Percentiles rank a stretch among this genome's conserved stretches.
These are phyloP conservation scores for Gnathonemus echidnorhynchus DNA, from an alignment of 2,113 vertebrate species.

Conservation along the genomic window DNA sequence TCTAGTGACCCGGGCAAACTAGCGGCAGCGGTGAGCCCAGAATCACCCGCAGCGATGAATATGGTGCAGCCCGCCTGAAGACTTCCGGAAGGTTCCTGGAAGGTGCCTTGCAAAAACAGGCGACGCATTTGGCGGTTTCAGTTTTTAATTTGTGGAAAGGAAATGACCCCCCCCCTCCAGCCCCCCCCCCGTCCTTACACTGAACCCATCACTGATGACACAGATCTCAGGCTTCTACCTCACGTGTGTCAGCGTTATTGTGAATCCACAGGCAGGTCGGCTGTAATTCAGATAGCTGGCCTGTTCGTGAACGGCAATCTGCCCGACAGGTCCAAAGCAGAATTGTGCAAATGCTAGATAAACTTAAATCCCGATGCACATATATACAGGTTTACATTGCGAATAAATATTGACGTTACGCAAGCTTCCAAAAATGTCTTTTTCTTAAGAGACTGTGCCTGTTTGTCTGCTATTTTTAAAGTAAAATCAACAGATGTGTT, in stretches of 20 bases:
- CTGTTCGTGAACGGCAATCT: neutral
- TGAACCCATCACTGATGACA: neutral
- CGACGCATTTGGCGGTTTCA: neutral
- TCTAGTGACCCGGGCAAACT: neutral
- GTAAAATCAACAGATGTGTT: constrained; percentile 18
- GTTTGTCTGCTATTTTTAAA: constrained; percentile 18
- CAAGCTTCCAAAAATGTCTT: constrained; percentile 18
- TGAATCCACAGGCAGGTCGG: neutral
- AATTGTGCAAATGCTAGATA: neutral
- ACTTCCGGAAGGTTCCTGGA: neutral
- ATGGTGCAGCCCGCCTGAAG: neutral
- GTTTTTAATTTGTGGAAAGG: neutral
- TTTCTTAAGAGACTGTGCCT: constrained; percentile 5
- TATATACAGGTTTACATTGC: constrained; percentile 16
- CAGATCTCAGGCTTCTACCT: neutral
- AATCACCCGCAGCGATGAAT: neutral
- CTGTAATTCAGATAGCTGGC: neutral
- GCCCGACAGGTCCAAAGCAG: neutral
- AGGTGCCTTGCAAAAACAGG: neutral
- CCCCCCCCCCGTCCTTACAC: neutral
- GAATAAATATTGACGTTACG: constrained; percentile 21
- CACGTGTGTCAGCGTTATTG: neutral
- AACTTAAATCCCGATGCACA: neutral
- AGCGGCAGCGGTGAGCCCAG: neutral
- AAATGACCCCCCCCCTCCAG: neutral